Evolutionary conservation across 2,888 invertebrate species (phyloP), one percentile per base, ranked within the genome.

Genomic region (Tinea pellionella): DNA sequence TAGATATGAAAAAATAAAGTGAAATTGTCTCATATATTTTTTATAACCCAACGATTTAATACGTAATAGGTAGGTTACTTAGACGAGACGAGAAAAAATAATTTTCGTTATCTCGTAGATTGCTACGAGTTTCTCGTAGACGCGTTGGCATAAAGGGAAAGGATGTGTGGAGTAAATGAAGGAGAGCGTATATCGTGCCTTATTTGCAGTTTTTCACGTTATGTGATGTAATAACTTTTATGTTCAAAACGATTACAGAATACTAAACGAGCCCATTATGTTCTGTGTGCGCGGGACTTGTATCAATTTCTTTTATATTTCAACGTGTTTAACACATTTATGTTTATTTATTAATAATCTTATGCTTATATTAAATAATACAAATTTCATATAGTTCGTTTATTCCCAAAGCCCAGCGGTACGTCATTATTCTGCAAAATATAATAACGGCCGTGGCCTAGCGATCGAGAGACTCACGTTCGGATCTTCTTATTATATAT

Each of bases 171-270:
- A 47, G 47, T 47, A 47, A 47, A 47, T 47, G 47, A 47, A 47
- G 13, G 6, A 47, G 15, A 8, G 47, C 47, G 47, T 47, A 47
- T 47, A 47, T 47, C 15, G 47, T 47, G 47, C 15, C 47, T 47
- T 47, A 47, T 47, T 47, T 47, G 47, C 47, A 47, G 47, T 47
- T 47, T 47, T 47, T 47, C 15, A 47, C 47, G 47, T 47, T 16
- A 47, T 47, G 47, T 47, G 47, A 47, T 16, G 47, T 47, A 47
- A 47, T 47, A 47, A 16, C 13, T 47, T 47, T 47, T 16, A 47
- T 47, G 47, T 47, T 47, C 47, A 47, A 13, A 47, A 47, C 47
- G 47, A 47, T 47, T 47, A 47, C 47, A 15, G 47, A 47, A 47
- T 47, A 47, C 47, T 47, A 47, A 47, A 47, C 47, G 47, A 47